Percentiles rank a stretch among this genome's conserved stretches.
Conservation (phyloP, 2,113 vertebrate species). For the Leucosticte australis region DNA sequence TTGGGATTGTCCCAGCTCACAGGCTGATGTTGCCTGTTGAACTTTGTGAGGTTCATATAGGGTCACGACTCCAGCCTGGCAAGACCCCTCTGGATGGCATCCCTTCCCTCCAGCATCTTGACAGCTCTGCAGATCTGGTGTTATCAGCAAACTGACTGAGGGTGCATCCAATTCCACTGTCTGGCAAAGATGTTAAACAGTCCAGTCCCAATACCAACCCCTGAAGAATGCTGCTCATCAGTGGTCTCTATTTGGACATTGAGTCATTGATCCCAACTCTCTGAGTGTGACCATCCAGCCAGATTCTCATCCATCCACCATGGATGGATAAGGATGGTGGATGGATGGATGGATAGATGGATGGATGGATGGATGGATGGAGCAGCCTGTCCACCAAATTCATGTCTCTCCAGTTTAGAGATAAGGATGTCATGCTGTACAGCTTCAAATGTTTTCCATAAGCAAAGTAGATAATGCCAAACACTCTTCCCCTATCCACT, state of each 20-base stretch:
- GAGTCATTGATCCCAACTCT: background rate
- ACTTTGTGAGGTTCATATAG: background rate
- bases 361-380: no score
- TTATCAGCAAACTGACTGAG: background rate
- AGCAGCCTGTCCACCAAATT: background rate
- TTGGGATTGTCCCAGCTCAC: background rate
- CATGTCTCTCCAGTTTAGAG: background rate
- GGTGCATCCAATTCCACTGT: background rate
- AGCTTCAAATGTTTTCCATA: background rate
- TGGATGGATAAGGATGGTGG: no score
- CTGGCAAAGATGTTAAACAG: background rate
- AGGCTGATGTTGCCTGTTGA: background rate
- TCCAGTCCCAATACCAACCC: background rate
- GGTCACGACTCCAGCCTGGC: background rate
- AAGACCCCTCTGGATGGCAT: background rate
- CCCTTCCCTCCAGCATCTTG: background rate
- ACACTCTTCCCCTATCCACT: background rate
- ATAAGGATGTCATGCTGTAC: background rate
- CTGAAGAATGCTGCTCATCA: background rate
- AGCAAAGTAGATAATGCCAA: background rate
- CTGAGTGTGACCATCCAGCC: background rate
- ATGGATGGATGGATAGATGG: no score
- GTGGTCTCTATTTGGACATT: background rate
- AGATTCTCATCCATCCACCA: background rate
- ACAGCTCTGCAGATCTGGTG: background rate